These are phyloP conservation scores for Epirrita christyi DNA, from an alignment of 2,888 invertebrate species.

Conservation along the genomic window DNA sequence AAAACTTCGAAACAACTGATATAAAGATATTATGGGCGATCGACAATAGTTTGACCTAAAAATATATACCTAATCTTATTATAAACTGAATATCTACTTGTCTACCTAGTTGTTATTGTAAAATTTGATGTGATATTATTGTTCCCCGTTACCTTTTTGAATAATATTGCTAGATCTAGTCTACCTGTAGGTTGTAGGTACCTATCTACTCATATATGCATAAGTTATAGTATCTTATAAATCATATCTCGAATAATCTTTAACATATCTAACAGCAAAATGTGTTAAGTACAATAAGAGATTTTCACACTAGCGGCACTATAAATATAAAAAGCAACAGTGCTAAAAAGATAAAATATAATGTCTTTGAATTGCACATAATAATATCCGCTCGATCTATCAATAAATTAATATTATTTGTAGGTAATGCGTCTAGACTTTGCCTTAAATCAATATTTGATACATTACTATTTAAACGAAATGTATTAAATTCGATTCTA, in stretches of 20 bases:
- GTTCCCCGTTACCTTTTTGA: conserved; percentile 53
- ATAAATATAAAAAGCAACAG: background rate
- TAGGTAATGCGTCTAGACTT: background rate
- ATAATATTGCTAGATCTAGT: conserved; percentile 27
- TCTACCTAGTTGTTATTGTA: conserved; percentile 37
- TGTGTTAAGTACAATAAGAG: background rate
- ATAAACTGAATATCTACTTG: conserved; percentile 1
- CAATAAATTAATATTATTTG: background rate
- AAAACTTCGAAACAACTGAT: conserved; percentile 8
- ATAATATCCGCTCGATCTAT: too few species aligned
- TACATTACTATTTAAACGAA: background rate
- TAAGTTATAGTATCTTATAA: background rate
- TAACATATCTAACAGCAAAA: background rate
- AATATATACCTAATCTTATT: conserved; percentile 7
- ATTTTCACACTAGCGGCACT: background rate
- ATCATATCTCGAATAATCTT: background rate
- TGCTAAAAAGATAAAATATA: background rate
- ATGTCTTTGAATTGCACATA: background rate
- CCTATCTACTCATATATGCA: background rate
- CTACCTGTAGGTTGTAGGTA: conserved; percentile 1
- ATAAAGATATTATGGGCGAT: background rate
- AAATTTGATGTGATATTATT: conserved; percentile 59
- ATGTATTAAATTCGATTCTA: conserved; percentile 4
- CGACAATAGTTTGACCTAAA: conserved; percentile 9
- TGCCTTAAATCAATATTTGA: background rate